Percentiles rank a stretch among this genome's conserved stretches.
Evolutionary conservation across 2,888 invertebrate species (phyloP).

Genomic region (Euproctis similis): DNA sequence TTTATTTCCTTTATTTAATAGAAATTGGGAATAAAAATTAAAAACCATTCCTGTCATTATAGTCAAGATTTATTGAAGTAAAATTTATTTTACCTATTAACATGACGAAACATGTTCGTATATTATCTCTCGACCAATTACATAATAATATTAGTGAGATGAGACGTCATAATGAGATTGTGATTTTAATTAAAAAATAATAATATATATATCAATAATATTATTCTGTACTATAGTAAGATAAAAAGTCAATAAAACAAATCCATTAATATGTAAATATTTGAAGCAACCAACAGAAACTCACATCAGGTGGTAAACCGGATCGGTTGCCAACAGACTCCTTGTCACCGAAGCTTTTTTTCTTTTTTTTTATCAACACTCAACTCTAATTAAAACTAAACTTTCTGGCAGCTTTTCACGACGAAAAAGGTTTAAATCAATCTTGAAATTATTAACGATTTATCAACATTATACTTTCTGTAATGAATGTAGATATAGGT

Average conservation of each 20-base stretch:
- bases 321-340: constrained; percentile 64
- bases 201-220: no score
- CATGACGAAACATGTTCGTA: no score
- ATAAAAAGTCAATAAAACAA: constrained; percentile 49
- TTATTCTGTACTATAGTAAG: constrained; percentile 26
- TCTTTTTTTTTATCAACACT: constrained; percentile 30
- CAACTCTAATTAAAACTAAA: constrained; percentile 40
- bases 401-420: constrained; percentile 24
- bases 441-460: no score
- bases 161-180: no score
- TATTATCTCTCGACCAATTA: no score
- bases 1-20: constrained; percentile 2
- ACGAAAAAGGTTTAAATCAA: constrained; percentile 15
- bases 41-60: no score
- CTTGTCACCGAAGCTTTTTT: constrained; percentile 53
- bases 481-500: no score
- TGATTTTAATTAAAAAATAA: constrained; percentile 29
- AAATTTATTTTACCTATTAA: no score
- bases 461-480: no score
- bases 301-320: constrained; percentile 69
- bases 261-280: constrained; percentile 62
- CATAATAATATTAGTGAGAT: no score
- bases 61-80: no score
- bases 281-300: constrained; percentile 41
- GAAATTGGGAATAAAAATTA: no score